phyloP scores from a whole-genome alignment of 2,888 invertebrate species.

The Ganaspis brasiliensis region DNA sequence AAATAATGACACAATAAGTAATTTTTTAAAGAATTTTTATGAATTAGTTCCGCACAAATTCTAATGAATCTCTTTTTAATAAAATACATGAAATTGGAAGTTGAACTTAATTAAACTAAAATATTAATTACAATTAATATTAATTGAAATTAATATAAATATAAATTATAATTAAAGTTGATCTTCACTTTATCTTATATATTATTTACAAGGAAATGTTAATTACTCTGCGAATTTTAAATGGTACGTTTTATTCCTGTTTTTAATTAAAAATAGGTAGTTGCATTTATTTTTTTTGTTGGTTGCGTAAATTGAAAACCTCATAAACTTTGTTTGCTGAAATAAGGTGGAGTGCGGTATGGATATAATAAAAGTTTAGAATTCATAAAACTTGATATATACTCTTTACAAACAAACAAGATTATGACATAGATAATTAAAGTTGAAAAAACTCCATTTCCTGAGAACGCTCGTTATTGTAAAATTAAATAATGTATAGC shows the following conservation, averaged over 20 bases:
- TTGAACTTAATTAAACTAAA: too few relatives aligned
- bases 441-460: background rate
- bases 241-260: background rate
- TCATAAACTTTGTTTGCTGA: slow-evolving; percentile 2
- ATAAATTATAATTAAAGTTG: background rate
- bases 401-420: slow-evolving; percentile 1
- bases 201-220: slow-evolving; percentile 9
- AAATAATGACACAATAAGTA: too few relatives aligned
- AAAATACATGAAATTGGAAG: too few relatives aligned
- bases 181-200: background rate
- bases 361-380: slow-evolving; percentile 20
- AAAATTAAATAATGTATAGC: slow-evolving; percentile 4
- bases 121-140: too few relatives aligned
- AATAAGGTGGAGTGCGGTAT: slow-evolving; percentile 15
- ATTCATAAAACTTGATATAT: slow-evolving; percentile 14
- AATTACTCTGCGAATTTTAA: background rate
- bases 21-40: background rate
- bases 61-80: too few relatives aligned
- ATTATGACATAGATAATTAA: background rate
- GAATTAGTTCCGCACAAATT: too few relatives aligned
- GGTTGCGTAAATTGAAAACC: slow-evolving; percentile 21
- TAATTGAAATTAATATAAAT: background rate
- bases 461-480: background rate
- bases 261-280: slow-evolving; percentile 16
- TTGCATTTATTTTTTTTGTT: slow-evolving; percentile 27